Evolutionary conservation across 2,113 vertebrate genomes (phyloP).

Genomic region (Physeter macrocephalus): DNA sequence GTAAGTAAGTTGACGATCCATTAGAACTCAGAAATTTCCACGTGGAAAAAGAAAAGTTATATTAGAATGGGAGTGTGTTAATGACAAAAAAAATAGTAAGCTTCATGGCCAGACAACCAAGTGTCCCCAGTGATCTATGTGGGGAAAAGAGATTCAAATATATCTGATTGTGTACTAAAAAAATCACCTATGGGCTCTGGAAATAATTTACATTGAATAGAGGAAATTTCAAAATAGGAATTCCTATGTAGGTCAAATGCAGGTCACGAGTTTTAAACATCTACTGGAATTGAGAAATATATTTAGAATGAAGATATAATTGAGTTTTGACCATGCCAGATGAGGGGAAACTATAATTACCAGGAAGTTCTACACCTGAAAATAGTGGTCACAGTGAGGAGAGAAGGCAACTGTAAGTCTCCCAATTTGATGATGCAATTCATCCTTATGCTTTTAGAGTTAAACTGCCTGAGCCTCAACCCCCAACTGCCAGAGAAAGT

Average conservation of each 20-base stretch:
- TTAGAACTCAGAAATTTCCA: neutral
- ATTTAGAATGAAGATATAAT: conserved; percentile 17
- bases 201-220: conserved; percentile 8
- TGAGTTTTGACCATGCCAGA: neutral
- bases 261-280: neutral
- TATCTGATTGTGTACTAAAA: neutral
- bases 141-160: neutral
- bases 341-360: neutral
- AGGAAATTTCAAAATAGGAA: conserved; percentile 27
- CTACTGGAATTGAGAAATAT: neutral
- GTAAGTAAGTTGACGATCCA: neutral
- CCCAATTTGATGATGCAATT: neutral
- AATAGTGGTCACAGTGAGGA: neutral
- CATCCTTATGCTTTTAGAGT: neutral
- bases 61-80: neutral
- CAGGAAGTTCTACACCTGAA: neutral
- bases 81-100: neutral
- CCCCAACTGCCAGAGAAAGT: neutral
- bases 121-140: neutral
- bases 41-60: neutral
- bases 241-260: neutral
- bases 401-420: neutral
- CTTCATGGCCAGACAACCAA: neutral
- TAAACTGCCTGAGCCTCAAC: neutral
- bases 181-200: neutral